Base-by-base conservation (phyloP, 2,888 invertebrate genomes). In the Carcina quercana region DNA sequence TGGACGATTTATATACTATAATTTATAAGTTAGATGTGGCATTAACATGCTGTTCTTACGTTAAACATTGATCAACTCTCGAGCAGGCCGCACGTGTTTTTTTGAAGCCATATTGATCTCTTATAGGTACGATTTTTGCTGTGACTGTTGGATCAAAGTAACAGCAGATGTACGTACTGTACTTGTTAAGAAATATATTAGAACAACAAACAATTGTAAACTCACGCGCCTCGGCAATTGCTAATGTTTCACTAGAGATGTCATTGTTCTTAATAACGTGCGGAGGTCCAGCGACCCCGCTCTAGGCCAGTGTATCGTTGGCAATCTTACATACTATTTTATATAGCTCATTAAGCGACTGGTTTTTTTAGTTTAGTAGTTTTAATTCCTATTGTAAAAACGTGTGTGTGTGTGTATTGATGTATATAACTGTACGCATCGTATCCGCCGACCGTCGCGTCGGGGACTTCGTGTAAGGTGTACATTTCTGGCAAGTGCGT, bases 321-420 rank as follows among this genome's bases (percentile, higher is more conserved):
- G 82, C 82, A 64, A 78, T 68, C 66, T 69, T 66, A 67, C 58
- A 59, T 68, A 68, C 60, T 78, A 79, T 69, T 65, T 72, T 73
- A 62, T n/a, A n/a, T 78, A 79, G 76, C 66, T 78, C 69, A 74
- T 65, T 80, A 78, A 82, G 82, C 70, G 82, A 82, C 82, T 82
- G 82, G 78, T 70, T 79, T 62, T 59, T 74, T 70, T 76, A 74
- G 67, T 76, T 78, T 65, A 76, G 71, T 64, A 65, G 51, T 49
- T 59, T 65, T 72, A 73, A 76, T 74, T 82, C 70, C 73, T 79
- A 78, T 68, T 79, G 75, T 80, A 79, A 75, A 80, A 75, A 67
- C 55, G 78, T 75, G 76, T 79, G 80, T 66, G 68, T 78, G 79
- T 78, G 78, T 75, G n/a, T n/a, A n/a, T n/a, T n/a, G 69, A 62